A percentile compares a stretch with the other conserved stretches of the same genome.
These are phyloP conservation scores for Magallana nippona DNA, from an alignment of 2,888 invertebrate genomes.

Conservation along the genomic window DNA sequence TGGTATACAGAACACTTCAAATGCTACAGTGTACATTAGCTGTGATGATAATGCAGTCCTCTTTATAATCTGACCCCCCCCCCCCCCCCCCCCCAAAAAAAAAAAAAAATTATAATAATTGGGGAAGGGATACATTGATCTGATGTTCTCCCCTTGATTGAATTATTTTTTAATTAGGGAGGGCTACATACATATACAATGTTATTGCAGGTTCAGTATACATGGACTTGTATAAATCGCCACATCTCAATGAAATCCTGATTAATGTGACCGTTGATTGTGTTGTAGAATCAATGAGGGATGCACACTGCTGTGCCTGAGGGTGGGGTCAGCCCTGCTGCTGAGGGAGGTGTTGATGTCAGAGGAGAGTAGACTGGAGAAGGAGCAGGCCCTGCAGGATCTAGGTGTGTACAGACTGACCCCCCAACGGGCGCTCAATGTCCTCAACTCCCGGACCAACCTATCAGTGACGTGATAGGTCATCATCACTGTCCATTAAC, in stretches of 20 bases:
- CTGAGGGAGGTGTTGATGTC: slow-evolving; percentile 84
- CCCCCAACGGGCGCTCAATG: slow-evolving; percentile 62
- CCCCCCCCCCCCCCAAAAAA: too few species aligned
- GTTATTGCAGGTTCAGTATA: too few species aligned
- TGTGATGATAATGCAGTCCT: neutral
- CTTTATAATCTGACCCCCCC: too few species aligned
- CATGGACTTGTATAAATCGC: too few species aligned
- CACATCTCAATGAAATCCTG: neutral
- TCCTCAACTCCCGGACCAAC: slow-evolving; percentile 66
- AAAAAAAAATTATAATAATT: too few species aligned
- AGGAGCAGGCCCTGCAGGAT: slow-evolving; percentile 74
- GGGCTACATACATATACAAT: too few species aligned
- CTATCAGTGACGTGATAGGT: slow-evolving; percentile 35
- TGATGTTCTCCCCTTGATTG: neutral
- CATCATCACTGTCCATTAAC: neutral
- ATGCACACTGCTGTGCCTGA: slow-evolving; percentile 87
- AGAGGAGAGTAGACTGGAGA: slow-evolving; percentile 62
- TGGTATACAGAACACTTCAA: neutral
- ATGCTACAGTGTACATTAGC: neutral
- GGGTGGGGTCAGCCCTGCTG: slow-evolving; percentile 89
- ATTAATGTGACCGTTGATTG: neutral
- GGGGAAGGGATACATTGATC: too few species aligned
- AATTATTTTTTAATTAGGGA: too few species aligned
- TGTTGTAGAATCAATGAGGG: slow-evolving; percentile 83
- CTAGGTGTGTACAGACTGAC: slow-evolving; percentile 75